phyloP scores from a whole-genome alignment of 2,888 invertebrate species.

The Sepiola atlantica region DNA sequence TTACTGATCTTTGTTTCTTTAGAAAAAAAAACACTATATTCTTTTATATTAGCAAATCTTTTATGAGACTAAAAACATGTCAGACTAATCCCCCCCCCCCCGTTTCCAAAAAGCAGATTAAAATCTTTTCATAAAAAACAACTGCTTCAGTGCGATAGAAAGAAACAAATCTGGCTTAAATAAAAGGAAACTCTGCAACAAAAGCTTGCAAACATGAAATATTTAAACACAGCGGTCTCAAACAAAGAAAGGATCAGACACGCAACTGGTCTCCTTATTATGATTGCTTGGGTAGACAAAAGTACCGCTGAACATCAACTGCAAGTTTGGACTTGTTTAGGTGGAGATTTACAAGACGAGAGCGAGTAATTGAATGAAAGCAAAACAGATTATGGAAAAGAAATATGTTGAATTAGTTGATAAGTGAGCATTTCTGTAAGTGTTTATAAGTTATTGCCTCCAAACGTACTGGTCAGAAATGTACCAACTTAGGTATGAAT shows the following conservation, averaged over 20 bases:
- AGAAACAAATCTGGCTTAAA: neutral
- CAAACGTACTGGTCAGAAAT: no score
- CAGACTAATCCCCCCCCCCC: neutral
- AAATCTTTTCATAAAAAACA: neutral
- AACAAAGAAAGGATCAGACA: conserved; percentile 2
- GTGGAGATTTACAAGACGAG: neutral
- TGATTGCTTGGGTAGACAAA: neutral
- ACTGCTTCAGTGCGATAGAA: neutral
- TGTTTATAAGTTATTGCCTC: no score
- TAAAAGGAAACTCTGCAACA: neutral
- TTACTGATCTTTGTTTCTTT: neutral
- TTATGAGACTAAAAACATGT: neutral
- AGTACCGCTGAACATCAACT: neutral
- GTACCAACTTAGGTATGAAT: no score
- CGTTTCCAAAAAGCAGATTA: neutral
- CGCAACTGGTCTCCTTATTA: neutral
- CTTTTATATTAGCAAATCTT: neutral
- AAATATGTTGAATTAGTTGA: neutral
- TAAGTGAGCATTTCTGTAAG: no score
- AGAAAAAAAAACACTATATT: neutral
- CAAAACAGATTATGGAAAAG: neutral
- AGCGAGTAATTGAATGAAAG: neutral
- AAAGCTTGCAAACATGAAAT: neutral
- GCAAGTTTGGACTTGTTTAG: neutral
- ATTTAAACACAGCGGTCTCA: neutral